Conservation (phyloP, 2,888 invertebrate genomes). For the Tricholauxania praeusta region DNA sequence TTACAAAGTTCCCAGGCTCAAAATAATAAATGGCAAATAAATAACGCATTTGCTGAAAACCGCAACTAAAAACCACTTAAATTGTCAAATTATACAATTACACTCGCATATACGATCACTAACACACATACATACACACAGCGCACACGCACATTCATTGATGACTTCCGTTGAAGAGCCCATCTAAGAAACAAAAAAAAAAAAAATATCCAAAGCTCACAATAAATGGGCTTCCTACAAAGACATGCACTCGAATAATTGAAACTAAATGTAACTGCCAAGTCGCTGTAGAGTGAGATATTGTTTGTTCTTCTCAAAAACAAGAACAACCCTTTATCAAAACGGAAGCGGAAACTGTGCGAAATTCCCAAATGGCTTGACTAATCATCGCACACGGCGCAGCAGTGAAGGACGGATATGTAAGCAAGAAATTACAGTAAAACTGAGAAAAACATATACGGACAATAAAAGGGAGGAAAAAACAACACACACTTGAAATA, state of each 20-base stretch:
- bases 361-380: constrained; percentile 49
- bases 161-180: constrained; percentile 24
- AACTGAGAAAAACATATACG: background rate
- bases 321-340: constrained; percentile 43
- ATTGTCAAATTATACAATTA: constrained; percentile 44
- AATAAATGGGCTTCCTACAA: constrained; percentile 15
- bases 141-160: constrained; percentile 2
- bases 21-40: constrained; percentile 38
- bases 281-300: background rate
- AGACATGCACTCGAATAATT: constrained; percentile 35
- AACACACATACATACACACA: constrained; percentile 17
- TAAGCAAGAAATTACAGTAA: background rate
- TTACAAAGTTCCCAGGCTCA: constrained; percentile 25
- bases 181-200: background rate
- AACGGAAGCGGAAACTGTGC: constrained; percentile 60
- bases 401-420: background rate
- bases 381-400: constrained; percentile 37
- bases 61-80: constrained; percentile 42
- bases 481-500: constrained; percentile 46
- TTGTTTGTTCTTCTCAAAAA: background rate
- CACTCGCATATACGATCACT: constrained; percentile 8
- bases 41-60: constrained; percentile 35
- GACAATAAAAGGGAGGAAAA: background rate
- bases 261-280: constrained; percentile 30
- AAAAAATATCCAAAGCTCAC: background rate